Evolutionary conservation across 2,888 invertebrate genomes (phyloP).

Genomic region (Hirtodrosophila alboralis): DNA sequence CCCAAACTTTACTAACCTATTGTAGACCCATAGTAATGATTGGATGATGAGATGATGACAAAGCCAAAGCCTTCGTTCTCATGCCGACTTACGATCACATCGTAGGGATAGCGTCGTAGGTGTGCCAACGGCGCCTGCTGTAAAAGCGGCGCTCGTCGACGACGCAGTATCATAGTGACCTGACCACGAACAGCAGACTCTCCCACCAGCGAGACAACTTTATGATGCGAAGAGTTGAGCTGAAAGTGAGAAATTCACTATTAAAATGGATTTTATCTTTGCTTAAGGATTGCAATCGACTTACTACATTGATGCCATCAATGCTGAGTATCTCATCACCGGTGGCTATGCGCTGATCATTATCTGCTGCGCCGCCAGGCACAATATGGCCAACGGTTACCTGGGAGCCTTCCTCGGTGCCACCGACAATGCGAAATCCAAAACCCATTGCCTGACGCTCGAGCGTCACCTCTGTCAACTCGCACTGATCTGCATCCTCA

Average conservation of each 20-base stretch:
- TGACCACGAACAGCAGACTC: conserved; percentile 94
- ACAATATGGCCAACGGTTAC: conserved; percentile 99
- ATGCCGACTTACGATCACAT: conserved; percentile 94
- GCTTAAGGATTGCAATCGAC: conserved; percentile 39
- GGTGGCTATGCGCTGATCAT: conserved; percentile 94
- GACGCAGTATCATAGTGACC: conserved; percentile 91
- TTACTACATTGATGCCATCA: conserved; percentile 92
- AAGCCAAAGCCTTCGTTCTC: conserved; percentile 99
- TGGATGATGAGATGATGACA: conserved; percentile 98
- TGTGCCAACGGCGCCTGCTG: conserved; percentile 49
- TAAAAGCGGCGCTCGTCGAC: conserved; percentile 82
- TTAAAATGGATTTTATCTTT: neutral
- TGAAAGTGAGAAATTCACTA: conserved; percentile 59
- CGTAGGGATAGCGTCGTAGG: conserved; percentile 88
- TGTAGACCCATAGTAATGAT: conserved; percentile 90
- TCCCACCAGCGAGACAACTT: conserved; percentile 96
- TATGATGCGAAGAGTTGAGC: conserved; percentile 93
- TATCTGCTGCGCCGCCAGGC: conserved; percentile 96
- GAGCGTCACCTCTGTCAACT: conserved; percentile 87
- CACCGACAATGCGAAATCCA: conserved; percentile 99
- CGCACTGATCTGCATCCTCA: conserved; percentile 76
- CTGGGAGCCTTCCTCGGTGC: conserved; percentile 98
- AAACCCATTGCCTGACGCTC: conserved; percentile 97
- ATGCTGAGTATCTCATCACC: conserved; percentile 98
- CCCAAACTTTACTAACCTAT: conserved; percentile 87